Evolutionary conservation across 2,797 vertebrate genomes (phyloP).

Genomic region (Euphonia xanthogaster): DNA sequence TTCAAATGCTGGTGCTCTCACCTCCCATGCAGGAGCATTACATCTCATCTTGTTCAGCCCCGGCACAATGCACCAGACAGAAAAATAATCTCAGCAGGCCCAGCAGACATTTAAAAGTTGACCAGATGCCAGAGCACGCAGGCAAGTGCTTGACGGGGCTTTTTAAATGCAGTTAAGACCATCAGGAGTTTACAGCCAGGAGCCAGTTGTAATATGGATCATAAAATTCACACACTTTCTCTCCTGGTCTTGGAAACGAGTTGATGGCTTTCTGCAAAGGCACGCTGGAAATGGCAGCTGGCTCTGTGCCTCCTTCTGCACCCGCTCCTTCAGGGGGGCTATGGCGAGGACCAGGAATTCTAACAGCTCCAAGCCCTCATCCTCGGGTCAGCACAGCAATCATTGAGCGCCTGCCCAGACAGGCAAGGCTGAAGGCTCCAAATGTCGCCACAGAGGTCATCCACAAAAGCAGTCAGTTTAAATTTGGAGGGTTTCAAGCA

Average conservation of each 20-base stretch:
- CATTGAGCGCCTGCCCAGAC: fast-evolving
- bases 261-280: neutral
- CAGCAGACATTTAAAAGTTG: neutral
- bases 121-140: neutral
- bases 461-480: neutral
- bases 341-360: fast-evolving
- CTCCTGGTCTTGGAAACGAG: neutral
- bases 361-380: fast-evolving
- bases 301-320: neutral
- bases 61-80: neutral
- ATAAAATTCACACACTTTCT: neutral
- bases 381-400: neutral
- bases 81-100: neutral
- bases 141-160: neutral
- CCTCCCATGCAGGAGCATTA: neutral
- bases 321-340: fast-evolving
- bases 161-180: neutral
- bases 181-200: neutral
- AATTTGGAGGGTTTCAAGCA: neutral
- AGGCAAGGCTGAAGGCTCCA: neutral
- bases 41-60: neutral
- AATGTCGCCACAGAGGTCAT: fast-evolving
- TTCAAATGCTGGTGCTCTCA: neutral
- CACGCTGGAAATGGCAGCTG: neutral
- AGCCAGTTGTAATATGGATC: neutral